phyloP scores from a whole-genome alignment of 2,888 invertebrate genomes.

The Amphipoea oculea region DNA sequence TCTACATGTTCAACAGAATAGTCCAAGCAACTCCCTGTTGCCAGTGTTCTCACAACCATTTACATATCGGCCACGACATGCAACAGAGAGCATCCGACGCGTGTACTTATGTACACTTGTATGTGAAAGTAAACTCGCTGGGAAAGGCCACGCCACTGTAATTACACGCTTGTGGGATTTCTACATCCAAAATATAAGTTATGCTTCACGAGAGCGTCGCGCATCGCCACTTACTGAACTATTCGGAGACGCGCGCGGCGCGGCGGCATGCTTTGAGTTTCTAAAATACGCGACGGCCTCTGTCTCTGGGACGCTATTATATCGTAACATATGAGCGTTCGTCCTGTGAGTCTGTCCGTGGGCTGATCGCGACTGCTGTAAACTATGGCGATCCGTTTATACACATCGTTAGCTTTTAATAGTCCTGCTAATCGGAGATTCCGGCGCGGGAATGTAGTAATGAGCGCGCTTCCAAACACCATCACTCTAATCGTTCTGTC shows the following conservation, averaged over 20 bases:
- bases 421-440: constrained; percentile 44
- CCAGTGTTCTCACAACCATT: not conserved
- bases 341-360: constrained; percentile 19
- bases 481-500: constrained; percentile 26
- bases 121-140: constrained; percentile 54
- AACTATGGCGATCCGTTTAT: constrained; percentile 53
- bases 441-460: constrained; percentile 40
- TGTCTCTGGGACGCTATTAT: constrained; percentile 33
- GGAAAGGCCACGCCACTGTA: constrained; percentile 36
- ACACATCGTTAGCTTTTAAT: constrained; percentile 59
- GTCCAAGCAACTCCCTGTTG: not conserved
- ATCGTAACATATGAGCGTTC: constrained; percentile 33
- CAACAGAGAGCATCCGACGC: constrained; percentile 32
- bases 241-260: constrained; percentile 20
- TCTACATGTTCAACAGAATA: not conserved
- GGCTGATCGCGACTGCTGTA: constrained; percentile 29
- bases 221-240: constrained; percentile 2
- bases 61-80: constrained; percentile 30
- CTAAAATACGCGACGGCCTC: constrained; percentile 37
- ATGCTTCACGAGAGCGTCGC: constrained; percentile 12
- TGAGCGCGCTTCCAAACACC: constrained; percentile 36
- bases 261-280: constrained; percentile 31
- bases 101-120: constrained; percentile 10
- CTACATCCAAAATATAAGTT: constrained; percentile 19
- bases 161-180: constrained; percentile 48